A percentile compares a stretch with the other conserved stretches of the same genome.
These are phyloP conservation scores for Drosophila punjabiensis DNA, from an alignment of 1,140 invertebrate genomes.

Conservation along the genomic window DNA sequence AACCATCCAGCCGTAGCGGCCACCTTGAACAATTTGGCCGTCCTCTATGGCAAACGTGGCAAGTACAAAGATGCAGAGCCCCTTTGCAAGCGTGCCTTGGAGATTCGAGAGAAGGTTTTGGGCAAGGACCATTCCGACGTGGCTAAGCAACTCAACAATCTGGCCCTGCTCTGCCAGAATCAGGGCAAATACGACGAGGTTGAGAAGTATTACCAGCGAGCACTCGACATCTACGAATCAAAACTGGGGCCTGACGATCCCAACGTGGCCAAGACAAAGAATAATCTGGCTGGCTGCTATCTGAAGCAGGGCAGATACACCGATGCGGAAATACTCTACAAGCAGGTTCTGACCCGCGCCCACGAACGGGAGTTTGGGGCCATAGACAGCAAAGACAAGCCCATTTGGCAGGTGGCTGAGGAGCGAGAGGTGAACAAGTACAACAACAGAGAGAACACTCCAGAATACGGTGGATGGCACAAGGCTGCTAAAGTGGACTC, in stretches of 20 bases:
- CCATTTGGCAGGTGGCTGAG: slow-evolving; percentile 99
- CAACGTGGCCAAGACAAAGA: slow-evolving; percentile 99
- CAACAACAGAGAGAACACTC: slow-evolving; percentile 95
- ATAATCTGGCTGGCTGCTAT: slow-evolving; percentile 99
- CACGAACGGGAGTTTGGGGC: slow-evolving; percentile 99
- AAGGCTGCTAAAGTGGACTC: slow-evolving; percentile 99
- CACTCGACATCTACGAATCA: slow-evolving; percentile 99
- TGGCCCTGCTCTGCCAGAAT: slow-evolving; percentile 99
- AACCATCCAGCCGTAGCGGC: slow-evolving; percentile 99
- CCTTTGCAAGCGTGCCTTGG: slow-evolving; percentile 98
- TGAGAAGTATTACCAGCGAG: slow-evolving; percentile 98
- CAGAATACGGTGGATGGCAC: slow-evolving; percentile 98
- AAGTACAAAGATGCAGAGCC: slow-evolving; percentile 99
- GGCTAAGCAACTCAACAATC: slow-evolving; percentile 99
- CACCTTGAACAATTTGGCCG: slow-evolving; percentile 98
- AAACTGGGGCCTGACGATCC: slow-evolving; percentile 99
- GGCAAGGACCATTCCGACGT: slow-evolving; percentile 99
- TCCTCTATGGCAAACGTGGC: slow-evolving; percentile 98
- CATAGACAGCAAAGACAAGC: slow-evolving; percentile 98
- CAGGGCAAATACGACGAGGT: slow-evolving; percentile 95
- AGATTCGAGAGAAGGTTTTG: slow-evolving; percentile 99
- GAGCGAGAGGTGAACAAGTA: slow-evolving; percentile 98
- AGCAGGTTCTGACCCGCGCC: slow-evolving; percentile 98
- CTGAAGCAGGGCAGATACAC: slow-evolving; percentile 99
- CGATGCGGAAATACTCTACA: slow-evolving; percentile 99